phyloP scores from a whole-genome alignment of 1,140 invertebrate genomes.

The Galendromus occidentalis region DNA sequence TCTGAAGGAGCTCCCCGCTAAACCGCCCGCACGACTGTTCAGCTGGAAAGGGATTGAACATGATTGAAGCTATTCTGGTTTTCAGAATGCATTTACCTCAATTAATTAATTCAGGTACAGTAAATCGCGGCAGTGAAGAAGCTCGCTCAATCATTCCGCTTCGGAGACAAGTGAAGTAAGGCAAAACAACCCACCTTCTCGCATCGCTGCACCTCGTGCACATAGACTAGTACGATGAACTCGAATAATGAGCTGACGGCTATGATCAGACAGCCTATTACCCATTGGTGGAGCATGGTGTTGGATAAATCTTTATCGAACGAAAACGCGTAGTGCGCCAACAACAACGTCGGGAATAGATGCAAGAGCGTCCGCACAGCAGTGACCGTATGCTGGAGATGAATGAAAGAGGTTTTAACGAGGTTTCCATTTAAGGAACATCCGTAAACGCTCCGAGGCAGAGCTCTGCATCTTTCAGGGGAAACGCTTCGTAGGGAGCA shows the following conservation, averaged over 20 bases:
- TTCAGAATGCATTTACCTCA: no score
- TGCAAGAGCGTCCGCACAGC: background rate
- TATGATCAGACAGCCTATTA: background rate
- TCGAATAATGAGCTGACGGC: background rate
- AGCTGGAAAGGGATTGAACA: background rate
- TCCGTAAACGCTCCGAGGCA: no score
- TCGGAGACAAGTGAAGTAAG: no score
- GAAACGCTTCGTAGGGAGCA: no score
- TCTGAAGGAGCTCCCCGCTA: background rate
- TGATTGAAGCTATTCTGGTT: no score
- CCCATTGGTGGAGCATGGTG: constrained; percentile 3
- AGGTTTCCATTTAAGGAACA: no score
- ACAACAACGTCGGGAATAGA: background rate
- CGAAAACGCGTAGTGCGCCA: constrained; percentile 7
- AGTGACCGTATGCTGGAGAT: background rate
- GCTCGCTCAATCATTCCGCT: no score
- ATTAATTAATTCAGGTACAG: no score
- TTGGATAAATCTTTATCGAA: background rate
- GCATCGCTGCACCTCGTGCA: constrained; percentile 11
- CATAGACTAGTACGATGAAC: background rate
- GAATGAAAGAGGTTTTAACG: background rate
- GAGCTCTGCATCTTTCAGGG: no score
- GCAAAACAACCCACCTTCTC: background rate
- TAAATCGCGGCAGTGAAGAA: no score
- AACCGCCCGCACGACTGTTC: constrained; percentile 1